phyloP scores from a whole-genome alignment of 2,888 invertebrate genomes.

The Nasonia oneida region DNA sequence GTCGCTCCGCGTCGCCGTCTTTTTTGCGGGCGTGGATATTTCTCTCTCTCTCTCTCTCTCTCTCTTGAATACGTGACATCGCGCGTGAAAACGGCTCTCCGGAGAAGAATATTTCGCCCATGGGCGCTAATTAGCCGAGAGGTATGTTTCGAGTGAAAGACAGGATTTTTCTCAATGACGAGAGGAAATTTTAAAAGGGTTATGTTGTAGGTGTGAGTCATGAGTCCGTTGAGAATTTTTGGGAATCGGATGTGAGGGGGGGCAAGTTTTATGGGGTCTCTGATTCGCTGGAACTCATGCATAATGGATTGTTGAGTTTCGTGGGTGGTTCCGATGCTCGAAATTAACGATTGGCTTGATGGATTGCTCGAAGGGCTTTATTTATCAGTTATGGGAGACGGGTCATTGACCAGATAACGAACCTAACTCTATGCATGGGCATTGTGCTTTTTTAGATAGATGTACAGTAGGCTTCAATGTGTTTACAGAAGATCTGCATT shows the following conservation, averaged over 20 bases:
- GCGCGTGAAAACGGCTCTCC: not conserved
- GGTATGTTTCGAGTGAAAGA: not conserved
- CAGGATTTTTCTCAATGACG: conserved; percentile 10
- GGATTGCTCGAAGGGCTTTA: not conserved
- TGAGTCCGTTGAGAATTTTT: not conserved
- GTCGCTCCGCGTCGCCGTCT: not conserved
- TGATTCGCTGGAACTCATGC: not conserved
- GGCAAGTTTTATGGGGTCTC: too few species aligned
- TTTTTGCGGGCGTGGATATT: not conserved
- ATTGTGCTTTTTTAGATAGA: too few species aligned
- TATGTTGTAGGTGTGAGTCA: not conserved
- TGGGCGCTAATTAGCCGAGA: conserved; percentile 40
- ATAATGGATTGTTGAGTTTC: not conserved
- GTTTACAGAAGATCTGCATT: not conserved
- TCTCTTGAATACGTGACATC: not conserved
- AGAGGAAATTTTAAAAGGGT: conserved; percentile 21
- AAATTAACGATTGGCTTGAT: not conserved
- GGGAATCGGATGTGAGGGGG: not conserved
- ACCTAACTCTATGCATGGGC: not conserved
- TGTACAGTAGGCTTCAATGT: too few species aligned
- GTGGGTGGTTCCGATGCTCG: not conserved
- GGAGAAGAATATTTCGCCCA: conserved; percentile 19
- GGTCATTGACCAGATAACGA: conserved; percentile 6
- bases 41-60: too few species aligned
- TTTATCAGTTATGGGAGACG: not conserved